Evolutionary conservation across 2,888 invertebrate genomes (phyloP), one percentile per base, ranked within the genome.

Genomic region (Drosophila subsilvestris): DNA sequence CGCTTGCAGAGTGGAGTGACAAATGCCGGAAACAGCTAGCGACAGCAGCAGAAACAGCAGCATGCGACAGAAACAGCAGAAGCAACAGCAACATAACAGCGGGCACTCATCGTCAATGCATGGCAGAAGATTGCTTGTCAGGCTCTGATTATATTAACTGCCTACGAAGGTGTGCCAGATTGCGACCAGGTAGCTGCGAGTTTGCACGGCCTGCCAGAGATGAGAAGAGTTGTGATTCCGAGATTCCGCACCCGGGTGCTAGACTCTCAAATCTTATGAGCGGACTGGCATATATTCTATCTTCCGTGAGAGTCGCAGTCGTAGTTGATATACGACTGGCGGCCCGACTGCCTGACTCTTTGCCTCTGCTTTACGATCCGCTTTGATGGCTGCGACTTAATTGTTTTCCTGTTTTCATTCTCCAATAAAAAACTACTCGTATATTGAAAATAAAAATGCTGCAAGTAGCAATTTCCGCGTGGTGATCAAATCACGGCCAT

Each of bases 71-170:
- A 0, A 25, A 61, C 54, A 69, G 75, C 61, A 63, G 70, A 73
- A 57, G 37, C 72, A 55, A n/a, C 14, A 44, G 42, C 49, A 47
- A 60, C 66, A 45, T 58, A 44, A 25, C 55, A 70, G 61, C 74
- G 65, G 71, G 71, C 71, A 75, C 75, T 84, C 81, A 72, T 70
- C 74, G 67, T 72, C 79, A 80, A 75, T 78, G 78, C 72, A 75
- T 75, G 73, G 74, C 62, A 73, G 70, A 74, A 84, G 80, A 85
- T 86, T 86, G 81, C 84, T 76, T 86, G 86, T 84, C 84, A 84
- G 72, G 72, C 65, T 70, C 73, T 82, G 84, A 83, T 82, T 82
- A 81, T 81, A 84, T 84, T 84, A 86, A 82, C 84, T 65, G 66
- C 78, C 75, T 65, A 65, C 73, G 74, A 65, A 78, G 66, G 69